These are phyloP conservation scores for Tetraneura akinire DNA, from an alignment of 1,140 invertebrate species.

Conservation along the genomic window DNA sequence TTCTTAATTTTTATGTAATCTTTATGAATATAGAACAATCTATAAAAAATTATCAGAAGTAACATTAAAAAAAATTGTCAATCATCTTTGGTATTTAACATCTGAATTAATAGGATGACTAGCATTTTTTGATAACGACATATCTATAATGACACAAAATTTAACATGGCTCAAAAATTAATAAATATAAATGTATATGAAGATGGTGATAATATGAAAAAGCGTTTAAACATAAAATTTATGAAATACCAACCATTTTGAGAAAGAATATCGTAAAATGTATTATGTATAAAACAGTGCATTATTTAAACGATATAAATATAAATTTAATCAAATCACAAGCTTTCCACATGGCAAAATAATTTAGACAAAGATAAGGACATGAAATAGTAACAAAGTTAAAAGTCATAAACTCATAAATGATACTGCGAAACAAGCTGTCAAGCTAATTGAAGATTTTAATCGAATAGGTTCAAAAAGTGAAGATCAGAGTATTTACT, in stretches of 20 bases:
- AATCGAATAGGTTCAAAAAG: too few species aligned
- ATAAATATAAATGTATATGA: neutral
- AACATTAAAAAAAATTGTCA: neutral
- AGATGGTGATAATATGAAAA: neutral
- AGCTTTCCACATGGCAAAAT: too few species aligned
- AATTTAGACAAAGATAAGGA: too few species aligned
- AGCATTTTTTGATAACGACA: slow-evolving; percentile 1
- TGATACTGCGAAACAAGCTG: too few species aligned
- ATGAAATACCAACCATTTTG: neutral
- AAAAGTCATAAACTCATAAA: too few species aligned
- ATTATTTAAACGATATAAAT: neutral
- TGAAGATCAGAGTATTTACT: too few species aligned
- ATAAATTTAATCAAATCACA: neutral
- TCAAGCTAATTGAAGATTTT: too few species aligned
- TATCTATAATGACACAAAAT: neutral
- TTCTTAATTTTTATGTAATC: too few species aligned
- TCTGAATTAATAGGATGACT: neutral
- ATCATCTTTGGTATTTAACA: neutral
- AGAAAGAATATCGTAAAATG: neutral
- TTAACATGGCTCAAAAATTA: neutral
- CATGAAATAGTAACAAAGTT: too few species aligned
- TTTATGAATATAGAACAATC: too few species aligned
- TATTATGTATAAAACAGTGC: neutral
- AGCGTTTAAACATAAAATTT: neutral
- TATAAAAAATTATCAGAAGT: too few species aligned